Percentiles rank a stretch among this genome's conserved stretches.
phyloP scores from a whole-genome alignment of 2,113 vertebrate species.

The Neofelis nebulosa region DNA sequence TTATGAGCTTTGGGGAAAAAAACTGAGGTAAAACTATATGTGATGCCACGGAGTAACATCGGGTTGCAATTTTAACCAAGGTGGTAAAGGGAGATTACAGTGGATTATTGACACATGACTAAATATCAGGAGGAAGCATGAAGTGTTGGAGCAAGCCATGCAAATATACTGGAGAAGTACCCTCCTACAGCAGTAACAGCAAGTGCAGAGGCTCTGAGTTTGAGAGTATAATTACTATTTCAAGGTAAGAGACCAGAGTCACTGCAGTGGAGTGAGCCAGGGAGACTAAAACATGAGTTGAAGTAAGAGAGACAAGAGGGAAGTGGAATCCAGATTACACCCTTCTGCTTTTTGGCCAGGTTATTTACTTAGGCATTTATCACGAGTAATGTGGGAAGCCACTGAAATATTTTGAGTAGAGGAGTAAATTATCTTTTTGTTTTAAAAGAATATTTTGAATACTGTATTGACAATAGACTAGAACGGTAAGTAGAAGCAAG shows the following conservation, averaged over 20 bases:
- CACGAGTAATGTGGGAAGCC: neutral
- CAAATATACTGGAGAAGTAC: neutral
- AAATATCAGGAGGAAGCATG: neutral
- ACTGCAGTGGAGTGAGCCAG: neutral
- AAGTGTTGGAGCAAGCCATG: neutral
- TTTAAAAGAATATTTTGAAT: neutral
- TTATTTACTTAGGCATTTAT: neutral
- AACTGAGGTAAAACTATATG: neutral
- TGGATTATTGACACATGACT: neutral
- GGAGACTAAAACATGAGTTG: neutral
- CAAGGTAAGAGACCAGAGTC: neutral
- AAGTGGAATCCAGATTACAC: neutral
- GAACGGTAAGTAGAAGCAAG: neutral
- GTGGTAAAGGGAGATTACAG: neutral
- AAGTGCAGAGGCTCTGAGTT: neutral
- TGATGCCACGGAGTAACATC: neutral
- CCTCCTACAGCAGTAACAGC: neutral
- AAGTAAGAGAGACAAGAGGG: neutral
- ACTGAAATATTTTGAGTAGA: too few species aligned
- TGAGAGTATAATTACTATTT: neutral
- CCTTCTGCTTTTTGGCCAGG: neutral
- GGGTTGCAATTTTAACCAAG: neutral
- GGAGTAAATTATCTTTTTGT: neutral
- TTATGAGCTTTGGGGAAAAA: neutral
- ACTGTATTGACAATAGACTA: neutral